Evolutionary conservation across 2,113 vertebrate genomes (phyloP).

Genomic region (Empidonax alnorum): DNA sequence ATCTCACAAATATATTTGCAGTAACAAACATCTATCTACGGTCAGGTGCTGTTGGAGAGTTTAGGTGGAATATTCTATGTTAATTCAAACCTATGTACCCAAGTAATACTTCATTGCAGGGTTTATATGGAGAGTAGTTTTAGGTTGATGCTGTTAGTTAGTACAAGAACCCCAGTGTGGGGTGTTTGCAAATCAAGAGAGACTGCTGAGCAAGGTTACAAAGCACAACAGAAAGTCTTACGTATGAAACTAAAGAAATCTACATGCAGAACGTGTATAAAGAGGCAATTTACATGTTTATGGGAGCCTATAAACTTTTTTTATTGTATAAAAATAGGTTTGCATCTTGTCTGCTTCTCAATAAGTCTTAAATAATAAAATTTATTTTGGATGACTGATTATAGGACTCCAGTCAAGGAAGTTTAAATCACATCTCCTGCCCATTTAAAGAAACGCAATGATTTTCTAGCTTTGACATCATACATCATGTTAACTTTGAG

Average conservation of each 20-base stretch:
- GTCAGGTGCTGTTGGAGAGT: not conserved
- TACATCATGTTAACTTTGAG: not conserved
- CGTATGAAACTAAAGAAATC: constrained; percentile 18
- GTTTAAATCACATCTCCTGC: constrained; percentile 36
- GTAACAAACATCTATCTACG: not conserved
- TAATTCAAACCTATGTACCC: not conserved
- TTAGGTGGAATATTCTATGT: not conserved
- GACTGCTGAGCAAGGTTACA: not conserved
- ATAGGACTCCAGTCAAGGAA: not conserved
- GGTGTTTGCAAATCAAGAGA: not conserved
- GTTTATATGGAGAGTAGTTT: not conserved
- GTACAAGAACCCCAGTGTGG: not conserved
- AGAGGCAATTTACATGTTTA: constrained; percentile 30
- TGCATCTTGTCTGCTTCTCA: not conserved
- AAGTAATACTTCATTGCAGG: not conserved
- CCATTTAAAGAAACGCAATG: not conserved
- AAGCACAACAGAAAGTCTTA: not conserved
- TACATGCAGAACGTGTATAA: not conserved
- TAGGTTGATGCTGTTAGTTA: not conserved
- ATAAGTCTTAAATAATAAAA: constrained; percentile 45
- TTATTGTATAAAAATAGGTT: constrained; percentile 10
- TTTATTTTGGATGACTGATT: constrained; percentile 40
- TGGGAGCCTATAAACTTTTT: constrained; percentile 9
- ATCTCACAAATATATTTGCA: not conserved
- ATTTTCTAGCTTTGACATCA: constrained; percentile 11